phyloP scores from a whole-genome alignment of 2,888 invertebrate species.

The Rhorus exstirpatorius region DNA sequence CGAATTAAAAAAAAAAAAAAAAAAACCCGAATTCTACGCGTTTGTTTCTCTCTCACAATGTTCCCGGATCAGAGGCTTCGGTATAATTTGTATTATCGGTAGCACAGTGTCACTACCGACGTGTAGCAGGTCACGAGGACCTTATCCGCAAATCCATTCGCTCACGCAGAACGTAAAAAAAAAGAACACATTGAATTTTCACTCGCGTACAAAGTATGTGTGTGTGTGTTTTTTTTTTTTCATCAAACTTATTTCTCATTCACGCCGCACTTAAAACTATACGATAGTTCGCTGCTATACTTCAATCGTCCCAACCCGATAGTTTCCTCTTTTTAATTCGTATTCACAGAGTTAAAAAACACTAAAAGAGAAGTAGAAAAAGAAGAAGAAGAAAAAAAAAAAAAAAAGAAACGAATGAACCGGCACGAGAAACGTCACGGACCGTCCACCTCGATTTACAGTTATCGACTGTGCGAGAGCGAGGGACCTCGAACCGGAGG shows the following conservation, averaged over 20 bases:
- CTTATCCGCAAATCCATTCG: slow-evolving; percentile 60
- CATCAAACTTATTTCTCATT: slow-evolving; percentile 15
- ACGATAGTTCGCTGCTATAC: slow-evolving; percentile 2
- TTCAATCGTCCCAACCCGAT: not conserved
- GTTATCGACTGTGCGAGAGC: slow-evolving; percentile 69
- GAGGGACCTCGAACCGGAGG: slow-evolving; percentile 67
- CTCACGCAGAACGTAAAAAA: slow-evolving; percentile 8
- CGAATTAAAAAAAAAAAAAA: not conserved
- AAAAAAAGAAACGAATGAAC: slow-evolving; percentile 33
- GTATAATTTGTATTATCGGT: slow-evolving; percentile 44
- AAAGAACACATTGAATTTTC: slow-evolving; percentile 23
- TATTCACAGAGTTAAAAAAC: not conserved
- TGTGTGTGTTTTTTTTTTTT: not conserved
- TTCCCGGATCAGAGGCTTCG: slow-evolving; percentile 1
- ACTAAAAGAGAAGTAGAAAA: slow-evolving; percentile 1
- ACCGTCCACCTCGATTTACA: slow-evolving; percentile 69
- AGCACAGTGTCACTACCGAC: slow-evolving; percentile 63
- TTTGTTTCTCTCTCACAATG: not conserved
- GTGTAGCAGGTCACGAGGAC: slow-evolving; percentile 48
- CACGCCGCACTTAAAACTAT: slow-evolving; percentile 12
- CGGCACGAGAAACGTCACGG: slow-evolving; percentile 59
- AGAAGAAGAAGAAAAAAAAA: not conserved
- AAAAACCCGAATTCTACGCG: not conserved
- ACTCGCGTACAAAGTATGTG: slow-evolving; percentile 44
- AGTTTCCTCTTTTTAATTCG: not conserved